A percentile compares a stretch with the other conserved stretches of the same genome.
Conservation (phyloP, 2,113 vertebrate species). For the Seriola dumerili region DNA sequence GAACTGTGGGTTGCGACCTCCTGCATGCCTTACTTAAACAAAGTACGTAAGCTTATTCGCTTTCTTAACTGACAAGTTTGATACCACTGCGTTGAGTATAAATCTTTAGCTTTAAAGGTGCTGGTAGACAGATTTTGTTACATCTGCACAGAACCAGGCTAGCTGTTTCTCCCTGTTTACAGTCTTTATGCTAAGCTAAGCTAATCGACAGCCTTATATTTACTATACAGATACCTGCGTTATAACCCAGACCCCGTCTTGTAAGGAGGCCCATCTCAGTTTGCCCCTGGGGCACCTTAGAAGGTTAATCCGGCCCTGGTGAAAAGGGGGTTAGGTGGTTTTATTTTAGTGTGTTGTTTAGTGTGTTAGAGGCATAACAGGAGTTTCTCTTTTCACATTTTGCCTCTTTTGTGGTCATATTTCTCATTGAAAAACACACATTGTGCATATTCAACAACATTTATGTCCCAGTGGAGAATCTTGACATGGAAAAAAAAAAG, state of each 20-base stretch:
- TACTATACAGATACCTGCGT: too few relatives aligned
- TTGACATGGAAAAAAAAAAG: background rate
- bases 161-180: background rate
- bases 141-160: too few relatives aligned
- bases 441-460: background rate
- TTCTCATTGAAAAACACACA: background rate
- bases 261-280: background rate
- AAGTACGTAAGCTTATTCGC: background rate
- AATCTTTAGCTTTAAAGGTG: background rate
- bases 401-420: background rate
- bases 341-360: background rate
- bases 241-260: too few relatives aligned
- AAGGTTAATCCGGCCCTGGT: background rate
- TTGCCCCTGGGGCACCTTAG: background rate
- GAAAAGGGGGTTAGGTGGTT: background rate
- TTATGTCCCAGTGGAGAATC: background rate
- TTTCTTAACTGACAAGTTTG: too few relatives aligned
- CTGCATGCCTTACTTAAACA: too few relatives aligned
- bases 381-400: background rate
- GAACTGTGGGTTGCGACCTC: too few relatives aligned
- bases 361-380: background rate
- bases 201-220: background rate
- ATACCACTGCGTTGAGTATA: too few relatives aligned
- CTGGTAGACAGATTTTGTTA: background rate
- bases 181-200: background rate